Evolutionary conservation across 2,888 invertebrate species (phyloP).

Genomic region (Molorchus minor): DNA sequence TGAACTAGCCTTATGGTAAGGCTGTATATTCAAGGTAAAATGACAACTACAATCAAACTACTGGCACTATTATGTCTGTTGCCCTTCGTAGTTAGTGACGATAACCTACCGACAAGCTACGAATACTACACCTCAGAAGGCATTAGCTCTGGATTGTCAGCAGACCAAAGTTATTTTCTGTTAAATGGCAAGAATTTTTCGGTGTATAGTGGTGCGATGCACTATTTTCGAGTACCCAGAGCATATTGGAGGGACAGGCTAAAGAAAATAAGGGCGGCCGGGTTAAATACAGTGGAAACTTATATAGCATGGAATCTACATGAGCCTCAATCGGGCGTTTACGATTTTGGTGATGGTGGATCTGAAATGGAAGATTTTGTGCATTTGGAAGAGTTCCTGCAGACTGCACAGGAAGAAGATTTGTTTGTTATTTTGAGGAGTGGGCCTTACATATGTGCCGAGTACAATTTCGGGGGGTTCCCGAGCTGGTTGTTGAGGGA

Average conservation of each 20-base stretch:
- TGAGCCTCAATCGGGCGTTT: slow-evolving; percentile 26
- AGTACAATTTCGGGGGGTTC: slow-evolving; percentile 73
- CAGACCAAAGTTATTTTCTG: slow-evolving; percentile 54
- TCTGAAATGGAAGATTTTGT: slow-evolving; percentile 64
- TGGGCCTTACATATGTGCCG: slow-evolving; percentile 93
- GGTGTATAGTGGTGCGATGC: slow-evolving; percentile 70
- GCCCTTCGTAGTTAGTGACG: not conserved
- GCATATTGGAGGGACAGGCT: slow-evolving; percentile 83
- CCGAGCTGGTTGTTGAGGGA: slow-evolving; percentile 57
- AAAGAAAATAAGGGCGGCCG: slow-evolving; percentile 79
- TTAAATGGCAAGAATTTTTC: slow-evolving; percentile 61
- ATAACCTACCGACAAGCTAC: slow-evolving; percentile 59
- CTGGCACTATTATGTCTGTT: not conserved
- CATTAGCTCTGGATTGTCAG: slow-evolving; percentile 50
- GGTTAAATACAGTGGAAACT: slow-evolving; percentile 86
- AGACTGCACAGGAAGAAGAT: slow-evolving; percentile 78
- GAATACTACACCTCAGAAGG: slow-evolving; percentile 62
- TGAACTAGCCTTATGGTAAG: no score
- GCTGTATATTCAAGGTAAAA: not conserved
- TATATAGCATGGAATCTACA: slow-evolving; percentile 83
- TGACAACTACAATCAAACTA: not conserved
- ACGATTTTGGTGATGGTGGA: slow-evolving; percentile 67
- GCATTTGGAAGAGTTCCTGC: slow-evolving; percentile 72
- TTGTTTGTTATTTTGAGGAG: slow-evolving; percentile 82
- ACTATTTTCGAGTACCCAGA: slow-evolving; percentile 85